phyloP scores from a whole-genome alignment of 2,888 invertebrate genomes.

The Luffia ferchaultella region DNA sequence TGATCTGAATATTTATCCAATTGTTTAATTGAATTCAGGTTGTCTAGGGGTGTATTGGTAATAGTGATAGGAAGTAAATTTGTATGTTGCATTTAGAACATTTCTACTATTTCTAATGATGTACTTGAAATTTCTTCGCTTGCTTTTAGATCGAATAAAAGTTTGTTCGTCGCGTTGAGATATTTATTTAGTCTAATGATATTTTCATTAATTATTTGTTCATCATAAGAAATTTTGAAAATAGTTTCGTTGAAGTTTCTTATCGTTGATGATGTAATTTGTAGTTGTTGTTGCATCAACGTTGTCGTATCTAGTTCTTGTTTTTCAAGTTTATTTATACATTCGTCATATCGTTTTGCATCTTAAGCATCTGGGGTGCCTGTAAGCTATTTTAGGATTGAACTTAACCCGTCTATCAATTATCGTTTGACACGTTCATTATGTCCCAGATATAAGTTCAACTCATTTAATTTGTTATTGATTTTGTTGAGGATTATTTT shows the following conservation, averaged over 20 bases:
- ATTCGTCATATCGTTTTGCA: constrained; percentile 19
- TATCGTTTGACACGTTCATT: constrained; percentile 18
- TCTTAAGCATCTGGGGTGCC: constrained; percentile 23
- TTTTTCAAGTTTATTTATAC: constrained; percentile 21
- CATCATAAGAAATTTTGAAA: constrained; percentile 19
- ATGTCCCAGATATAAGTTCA: constrained; percentile 15
- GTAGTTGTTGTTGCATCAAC: constrained; percentile 18
- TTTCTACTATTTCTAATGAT: constrained; percentile 14
- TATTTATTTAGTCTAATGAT: constrained; percentile 15
- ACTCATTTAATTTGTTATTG: constrained; percentile 13
- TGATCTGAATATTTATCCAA: too few relatives aligned
- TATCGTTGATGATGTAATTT: constrained; percentile 20
- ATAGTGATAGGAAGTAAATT: too few relatives aligned
- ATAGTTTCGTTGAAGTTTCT: constrained; percentile 20
- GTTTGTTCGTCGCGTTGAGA: constrained; percentile 13
- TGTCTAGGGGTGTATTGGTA: too few relatives aligned
- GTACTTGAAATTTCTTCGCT: constrained; percentile 18
- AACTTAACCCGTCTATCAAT: constrained; percentile 20
- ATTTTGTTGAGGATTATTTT: constrained; percentile 6
- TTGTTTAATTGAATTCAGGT: too few relatives aligned
- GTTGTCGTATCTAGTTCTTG: constrained; percentile 15
- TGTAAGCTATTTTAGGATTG: constrained; percentile 21
- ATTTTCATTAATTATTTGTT: constrained; percentile 19
- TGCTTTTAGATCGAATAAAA: constrained; percentile 16
- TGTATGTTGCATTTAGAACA: too few relatives aligned